Evolutionary conservation across 2,888 invertebrate species (phyloP).

Genomic region (Thereva unica): DNA sequence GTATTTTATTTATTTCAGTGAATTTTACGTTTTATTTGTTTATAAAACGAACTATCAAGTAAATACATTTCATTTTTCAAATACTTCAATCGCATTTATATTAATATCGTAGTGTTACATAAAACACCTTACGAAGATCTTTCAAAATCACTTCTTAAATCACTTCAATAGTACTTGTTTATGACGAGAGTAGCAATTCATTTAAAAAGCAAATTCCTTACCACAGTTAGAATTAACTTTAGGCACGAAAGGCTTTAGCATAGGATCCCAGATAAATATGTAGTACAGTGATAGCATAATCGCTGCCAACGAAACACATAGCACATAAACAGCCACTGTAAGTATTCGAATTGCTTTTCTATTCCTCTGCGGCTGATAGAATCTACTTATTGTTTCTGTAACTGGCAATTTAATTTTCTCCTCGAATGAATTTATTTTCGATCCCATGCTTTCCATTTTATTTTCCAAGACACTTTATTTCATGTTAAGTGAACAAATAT

Average conservation of each 20-base stretch:
- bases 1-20: too few species aligned
- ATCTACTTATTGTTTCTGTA: slow-evolving; percentile 57
- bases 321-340: slow-evolving; percentile 91
- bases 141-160: background rate
- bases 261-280: slow-evolving; percentile 91
- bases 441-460: slow-evolving; percentile 49
- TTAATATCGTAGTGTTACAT: too few species aligned
- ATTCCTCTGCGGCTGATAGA: slow-evolving; percentile 76
- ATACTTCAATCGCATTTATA: too few species aligned
- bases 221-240: slow-evolving; percentile 53
- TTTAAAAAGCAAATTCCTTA: slow-evolving; percentile 46
- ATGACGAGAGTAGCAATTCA: background rate
- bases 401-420: slow-evolving; percentile 59
- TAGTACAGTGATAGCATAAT: slow-evolving; percentile 93
- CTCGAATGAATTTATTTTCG: slow-evolving; percentile 56
- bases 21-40: too few species aligned
- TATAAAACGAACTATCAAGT: too few species aligned
- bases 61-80: background rate
- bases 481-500: background rate
- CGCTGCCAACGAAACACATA: slow-evolving; percentile 91
- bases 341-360: slow-evolving; percentile 88
- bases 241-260: slow-evolving; percentile 56
- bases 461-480: background rate
- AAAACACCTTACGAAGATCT: background rate
- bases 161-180: background rate